phyloP scores from a whole-genome alignment of 2,113 vertebrate species.

The Zosterops pallidus region DNA sequence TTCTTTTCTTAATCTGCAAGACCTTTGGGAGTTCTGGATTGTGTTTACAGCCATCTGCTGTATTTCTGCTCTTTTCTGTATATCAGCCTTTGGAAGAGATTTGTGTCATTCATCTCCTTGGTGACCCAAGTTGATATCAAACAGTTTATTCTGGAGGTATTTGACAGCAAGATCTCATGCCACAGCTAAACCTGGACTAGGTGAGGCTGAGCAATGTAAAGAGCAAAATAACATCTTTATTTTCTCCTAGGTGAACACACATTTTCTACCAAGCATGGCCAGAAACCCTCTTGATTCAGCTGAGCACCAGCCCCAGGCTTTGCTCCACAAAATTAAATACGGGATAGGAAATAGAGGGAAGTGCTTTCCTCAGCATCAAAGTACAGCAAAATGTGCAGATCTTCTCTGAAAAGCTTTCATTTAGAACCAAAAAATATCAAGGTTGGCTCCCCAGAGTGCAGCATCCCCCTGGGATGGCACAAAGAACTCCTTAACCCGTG shows the following conservation, averaged over 20 bases:
- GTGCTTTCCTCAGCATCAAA: neutral
- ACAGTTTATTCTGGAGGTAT: neutral
- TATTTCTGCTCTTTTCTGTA: neutral
- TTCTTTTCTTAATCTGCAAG: too few species aligned
- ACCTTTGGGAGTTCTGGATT: neutral
- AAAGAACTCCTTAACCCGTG: neutral
- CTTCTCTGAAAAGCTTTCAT: neutral
- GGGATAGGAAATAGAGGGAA: neutral
- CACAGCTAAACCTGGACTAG: neutral
- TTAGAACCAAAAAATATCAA: neutral
- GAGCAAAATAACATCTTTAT: neutral
- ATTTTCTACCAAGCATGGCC: neutral
- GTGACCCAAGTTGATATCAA: neutral
- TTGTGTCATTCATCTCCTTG: neutral
- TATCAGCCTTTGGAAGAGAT: neutral
- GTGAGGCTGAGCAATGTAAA: neutral
- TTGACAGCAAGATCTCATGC: neutral
- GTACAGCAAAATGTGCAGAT: neutral
- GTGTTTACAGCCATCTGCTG: neutral
- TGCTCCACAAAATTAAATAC: neutral
- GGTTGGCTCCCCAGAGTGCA: neutral
- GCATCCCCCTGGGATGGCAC: neutral
- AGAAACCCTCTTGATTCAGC: neutral
- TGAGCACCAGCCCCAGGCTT: neutral
- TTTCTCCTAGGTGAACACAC: neutral